Evolutionary conservation across 2,113 vertebrate species (phyloP), one percentile per base, ranked within the genome.

Genomic region (Zosterops lateralis): DNA sequence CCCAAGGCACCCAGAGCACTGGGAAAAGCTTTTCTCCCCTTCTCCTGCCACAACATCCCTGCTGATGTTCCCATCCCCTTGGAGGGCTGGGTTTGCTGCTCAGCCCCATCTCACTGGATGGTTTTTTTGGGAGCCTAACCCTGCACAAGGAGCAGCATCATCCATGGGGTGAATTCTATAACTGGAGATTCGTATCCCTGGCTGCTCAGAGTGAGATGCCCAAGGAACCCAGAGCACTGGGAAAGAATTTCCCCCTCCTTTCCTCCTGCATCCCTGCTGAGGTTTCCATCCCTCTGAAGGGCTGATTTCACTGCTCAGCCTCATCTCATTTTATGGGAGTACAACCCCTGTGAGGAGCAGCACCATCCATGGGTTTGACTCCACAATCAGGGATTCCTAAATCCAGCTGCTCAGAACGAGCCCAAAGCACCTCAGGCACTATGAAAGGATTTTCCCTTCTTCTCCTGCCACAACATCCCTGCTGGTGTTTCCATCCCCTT

Each of bases 321-420:
- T 25, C 15, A 17, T 66, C 21, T 26, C 26, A 19, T 38, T 14
- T 60, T 75, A 32, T 10, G 44, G 44, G 44, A 47, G 2, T 47
- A 2, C 10, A 34, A 17, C 6, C 10, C 32, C 8, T 6, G 3
- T 3, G 2, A 0, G 25, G 26, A 48, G n/a, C n/a, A 48, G 20
- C 44, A 38, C 11, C 56, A 36, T 6, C n/a, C 26, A 1, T 36
- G 83, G 34, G 79, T 71, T 64, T 60, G 19, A 75, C 71, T 67
- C 91, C 87, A 74, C 72, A 88, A 89, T 34, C 36, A 7, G 47
- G 24, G 2, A 75, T 34, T 94, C 79, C 68, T 60, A 68, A 29
- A 34, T 70, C 54, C 3, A 10, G 45, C 83, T 70, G 51, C 61
- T 38, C 38, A 38, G 36, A 38, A 10, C 10, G 36, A 38, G 36